Conservation (phyloP, 2,888 invertebrate genomes). For the Salticus scenicus region DNA sequence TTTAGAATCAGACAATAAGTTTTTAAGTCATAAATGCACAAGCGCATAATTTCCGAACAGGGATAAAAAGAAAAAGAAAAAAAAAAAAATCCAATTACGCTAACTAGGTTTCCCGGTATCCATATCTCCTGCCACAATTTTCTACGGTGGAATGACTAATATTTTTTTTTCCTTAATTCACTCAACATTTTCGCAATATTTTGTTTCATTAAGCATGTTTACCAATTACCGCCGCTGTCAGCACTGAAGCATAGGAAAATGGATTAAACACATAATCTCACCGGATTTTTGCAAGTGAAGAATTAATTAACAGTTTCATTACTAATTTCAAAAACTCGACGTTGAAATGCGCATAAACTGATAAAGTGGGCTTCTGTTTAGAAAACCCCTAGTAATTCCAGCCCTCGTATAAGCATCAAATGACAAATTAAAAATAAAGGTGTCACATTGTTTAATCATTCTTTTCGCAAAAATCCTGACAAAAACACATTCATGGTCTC, state of each 20-base stretch:
- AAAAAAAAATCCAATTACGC: background rate
- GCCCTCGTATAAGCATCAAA: conserved; percentile 10
- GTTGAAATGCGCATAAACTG: background rate
- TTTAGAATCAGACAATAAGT: too few species aligned
- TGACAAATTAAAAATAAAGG: conserved; percentile 57
- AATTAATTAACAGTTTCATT: conserved; percentile 6
- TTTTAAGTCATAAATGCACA: too few species aligned
- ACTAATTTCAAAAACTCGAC: background rate
- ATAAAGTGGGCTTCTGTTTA: background rate
- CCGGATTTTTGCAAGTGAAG: background rate
- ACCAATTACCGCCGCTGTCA: background rate
- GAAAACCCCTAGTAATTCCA: background rate
- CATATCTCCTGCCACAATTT: background rate
- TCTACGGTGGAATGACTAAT: background rate
- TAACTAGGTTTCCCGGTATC: background rate
- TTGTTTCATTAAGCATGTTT: background rate
- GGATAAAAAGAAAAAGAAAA: too few species aligned
- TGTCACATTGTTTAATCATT: conserved; percentile 51
- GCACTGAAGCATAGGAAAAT: background rate
- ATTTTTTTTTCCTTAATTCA: too few species aligned
- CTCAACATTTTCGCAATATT: background rate
- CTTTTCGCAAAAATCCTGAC: conserved; percentile 30
- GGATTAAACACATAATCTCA: background rate
- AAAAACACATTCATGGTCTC: conserved; percentile 31
- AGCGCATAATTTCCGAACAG: too few species aligned